Evolutionary conservation across 2,113 vertebrate genomes (phyloP).

Genomic region (Apeltes quadracus): DNA sequence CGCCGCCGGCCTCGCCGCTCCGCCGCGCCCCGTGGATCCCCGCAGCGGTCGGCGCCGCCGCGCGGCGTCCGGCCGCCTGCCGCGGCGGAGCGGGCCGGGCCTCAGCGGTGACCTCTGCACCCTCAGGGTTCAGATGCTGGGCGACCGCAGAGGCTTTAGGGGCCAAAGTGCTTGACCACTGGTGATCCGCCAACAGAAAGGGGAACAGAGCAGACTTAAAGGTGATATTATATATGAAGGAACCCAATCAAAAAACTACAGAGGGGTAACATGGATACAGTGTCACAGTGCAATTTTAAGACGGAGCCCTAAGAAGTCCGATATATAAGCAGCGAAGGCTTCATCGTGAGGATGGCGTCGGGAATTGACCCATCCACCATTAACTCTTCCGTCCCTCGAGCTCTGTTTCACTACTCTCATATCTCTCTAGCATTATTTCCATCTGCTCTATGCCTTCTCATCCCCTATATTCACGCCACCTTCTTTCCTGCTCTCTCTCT

Average conservation of each 20-base stretch:
- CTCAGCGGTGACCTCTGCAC: no score
- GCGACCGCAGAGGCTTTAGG: neutral
- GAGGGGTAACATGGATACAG: neutral
- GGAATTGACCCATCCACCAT: conserved; percentile 4
- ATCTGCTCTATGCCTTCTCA: conserved; percentile 2
- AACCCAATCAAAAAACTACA: neutral
- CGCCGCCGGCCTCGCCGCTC: neutral
- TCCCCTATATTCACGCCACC: neutral
- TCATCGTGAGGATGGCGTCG: neutral
- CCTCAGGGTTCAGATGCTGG: conserved; percentile 10
- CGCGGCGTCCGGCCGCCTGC: conserved; percentile 76
- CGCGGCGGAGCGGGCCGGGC: conserved; percentile 67
- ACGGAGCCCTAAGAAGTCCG: neutral
- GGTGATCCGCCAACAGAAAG: conserved; percentile 24
- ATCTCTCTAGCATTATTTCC: conserved; percentile 6
- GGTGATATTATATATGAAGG: neutral
- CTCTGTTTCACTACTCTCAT: conserved; percentile 20
- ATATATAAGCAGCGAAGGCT: conserved; percentile 5
- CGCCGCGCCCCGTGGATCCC: conserved; percentile 53
- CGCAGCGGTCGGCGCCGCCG: conserved; percentile 41
- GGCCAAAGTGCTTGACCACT: conserved; percentile 16
- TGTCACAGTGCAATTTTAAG: neutral
- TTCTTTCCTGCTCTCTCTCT: neutral
- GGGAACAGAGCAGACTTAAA: conserved; percentile 15
- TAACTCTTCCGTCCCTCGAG: conserved; percentile 33